Evolutionary conservation across 1,140 invertebrate genomes (phyloP).

Genomic region (Bombyx mori): DNA sequence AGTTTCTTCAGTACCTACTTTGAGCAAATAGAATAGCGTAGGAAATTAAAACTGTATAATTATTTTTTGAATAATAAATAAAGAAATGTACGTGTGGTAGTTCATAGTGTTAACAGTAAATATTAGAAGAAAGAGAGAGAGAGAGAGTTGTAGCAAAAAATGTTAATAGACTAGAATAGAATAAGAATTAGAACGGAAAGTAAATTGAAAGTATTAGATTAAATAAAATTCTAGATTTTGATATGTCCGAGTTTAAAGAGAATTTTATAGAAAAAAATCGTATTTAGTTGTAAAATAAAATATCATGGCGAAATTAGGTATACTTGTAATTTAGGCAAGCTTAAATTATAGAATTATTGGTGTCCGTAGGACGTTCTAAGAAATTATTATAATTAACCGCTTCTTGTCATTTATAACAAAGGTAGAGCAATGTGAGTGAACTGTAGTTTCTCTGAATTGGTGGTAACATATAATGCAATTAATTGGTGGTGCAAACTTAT

Average conservation of each 20-base stretch:
- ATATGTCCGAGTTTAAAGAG: constrained; percentile 30
- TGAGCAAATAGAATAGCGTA: constrained; percentile 57
- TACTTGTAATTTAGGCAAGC: constrained; percentile 45
- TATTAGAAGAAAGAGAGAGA: constrained; percentile 16
- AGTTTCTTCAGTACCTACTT: constrained; percentile 50
- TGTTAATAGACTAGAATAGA: constrained; percentile 51
- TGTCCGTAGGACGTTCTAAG: constrained; percentile 5
- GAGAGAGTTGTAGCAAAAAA: constrained; percentile 34
- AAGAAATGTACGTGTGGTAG: constrained; percentile 45
- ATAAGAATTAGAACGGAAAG: constrained; percentile 21
- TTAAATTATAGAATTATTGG: constrained; percentile 14
- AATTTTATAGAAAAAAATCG: constrained; percentile 5
- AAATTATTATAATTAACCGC: constrained; percentile 11
- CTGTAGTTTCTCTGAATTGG: constrained; percentile 28
- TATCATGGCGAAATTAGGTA: constrained; percentile 42
- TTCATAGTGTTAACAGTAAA: constrained; percentile 29
- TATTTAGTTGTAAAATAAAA: constrained; percentile 1
- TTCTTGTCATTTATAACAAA: constrained; percentile 22
- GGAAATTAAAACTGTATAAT: constrained; percentile 37
- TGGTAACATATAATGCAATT: constrained; percentile 47
- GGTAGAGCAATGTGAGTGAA: constrained; percentile 41
- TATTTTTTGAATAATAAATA: constrained; percentile 35
- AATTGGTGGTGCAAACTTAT: constrained; percentile 69
- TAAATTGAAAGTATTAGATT: constrained; percentile 28
- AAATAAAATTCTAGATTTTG: constrained; percentile 35